These are phyloP conservation scores for Sinocyclocheilus anophthalmus DNA, from an alignment of 2,113 vertebrate genomes.

Conservation along the genomic window DNA sequence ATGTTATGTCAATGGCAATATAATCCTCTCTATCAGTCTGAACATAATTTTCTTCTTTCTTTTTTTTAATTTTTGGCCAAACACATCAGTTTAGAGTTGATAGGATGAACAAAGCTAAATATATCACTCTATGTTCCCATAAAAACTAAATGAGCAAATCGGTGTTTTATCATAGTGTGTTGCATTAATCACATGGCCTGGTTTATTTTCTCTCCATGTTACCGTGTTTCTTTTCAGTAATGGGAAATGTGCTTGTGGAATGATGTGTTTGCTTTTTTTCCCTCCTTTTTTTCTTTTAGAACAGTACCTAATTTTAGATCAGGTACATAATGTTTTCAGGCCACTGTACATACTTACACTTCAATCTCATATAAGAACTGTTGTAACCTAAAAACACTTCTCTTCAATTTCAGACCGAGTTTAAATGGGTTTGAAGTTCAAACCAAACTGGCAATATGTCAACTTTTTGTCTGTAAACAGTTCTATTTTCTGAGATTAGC, in stretches of 20 bases:
- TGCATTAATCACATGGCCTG: neutral
- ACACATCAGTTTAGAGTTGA: neutral
- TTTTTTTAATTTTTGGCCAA: neutral
- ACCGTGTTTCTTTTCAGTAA: neutral
- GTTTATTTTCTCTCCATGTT: conserved; percentile 19
- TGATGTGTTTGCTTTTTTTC: no score
- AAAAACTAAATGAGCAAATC: neutral
- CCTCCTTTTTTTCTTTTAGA: neutral
- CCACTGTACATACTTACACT: neutral
- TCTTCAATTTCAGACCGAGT: neutral
- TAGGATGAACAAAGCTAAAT: neutral
- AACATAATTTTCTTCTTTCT: neutral
- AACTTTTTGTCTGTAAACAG: neutral
- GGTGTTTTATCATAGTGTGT: neutral
- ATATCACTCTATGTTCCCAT: conserved; percentile 24
- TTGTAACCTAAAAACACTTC: neutral
- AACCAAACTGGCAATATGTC: neutral
- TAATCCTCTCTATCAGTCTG: neutral
- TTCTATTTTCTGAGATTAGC: neutral
- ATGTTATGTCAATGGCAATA: neutral
- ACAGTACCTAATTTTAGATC: neutral
- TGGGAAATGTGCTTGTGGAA: neutral
- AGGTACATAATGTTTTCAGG: neutral
- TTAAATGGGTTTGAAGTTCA: neutral
- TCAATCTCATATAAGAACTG: neutral